Evolutionary conservation across 2,113 vertebrate genomes (phyloP).

Genomic region (Corythornis cristatus): DNA sequence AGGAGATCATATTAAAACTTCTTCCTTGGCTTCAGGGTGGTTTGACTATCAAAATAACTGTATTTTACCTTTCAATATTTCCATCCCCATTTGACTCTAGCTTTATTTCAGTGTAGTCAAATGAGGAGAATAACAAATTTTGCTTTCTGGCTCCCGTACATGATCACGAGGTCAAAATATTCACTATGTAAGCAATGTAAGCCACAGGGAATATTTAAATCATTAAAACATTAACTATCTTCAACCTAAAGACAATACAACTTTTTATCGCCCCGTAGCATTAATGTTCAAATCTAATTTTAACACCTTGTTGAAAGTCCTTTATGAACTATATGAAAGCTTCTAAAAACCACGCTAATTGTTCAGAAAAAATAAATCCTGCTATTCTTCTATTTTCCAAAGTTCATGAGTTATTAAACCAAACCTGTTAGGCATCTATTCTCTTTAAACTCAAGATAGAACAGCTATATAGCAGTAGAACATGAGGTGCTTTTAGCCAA

Average conservation of each 20-base stretch:
- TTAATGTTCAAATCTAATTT: background rate
- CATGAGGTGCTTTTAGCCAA: background rate
- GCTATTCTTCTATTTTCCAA: background rate
- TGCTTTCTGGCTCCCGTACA: background rate
- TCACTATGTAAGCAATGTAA: background rate
- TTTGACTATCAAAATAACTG: background rate
- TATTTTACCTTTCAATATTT: background rate
- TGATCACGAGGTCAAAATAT: background rate
- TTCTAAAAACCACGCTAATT: background rate
- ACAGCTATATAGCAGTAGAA: background rate
- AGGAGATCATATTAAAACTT: background rate
- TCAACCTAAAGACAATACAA: background rate
- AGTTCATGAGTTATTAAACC: background rate
- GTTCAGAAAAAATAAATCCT: background rate
- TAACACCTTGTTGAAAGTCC: background rate
- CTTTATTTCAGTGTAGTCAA: background rate
- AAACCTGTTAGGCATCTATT: background rate
- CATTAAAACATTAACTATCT: background rate
- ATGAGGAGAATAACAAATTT: background rate
- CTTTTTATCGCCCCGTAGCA: background rate
- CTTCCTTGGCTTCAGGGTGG: background rate
- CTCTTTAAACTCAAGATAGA: background rate
- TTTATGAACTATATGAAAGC: background rate
- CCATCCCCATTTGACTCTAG: background rate
- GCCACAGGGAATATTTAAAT: background rate